Evolutionary conservation across 2,797 vertebrate species (phyloP).

Genomic region (Percopsis omiscomaycus): DNA sequence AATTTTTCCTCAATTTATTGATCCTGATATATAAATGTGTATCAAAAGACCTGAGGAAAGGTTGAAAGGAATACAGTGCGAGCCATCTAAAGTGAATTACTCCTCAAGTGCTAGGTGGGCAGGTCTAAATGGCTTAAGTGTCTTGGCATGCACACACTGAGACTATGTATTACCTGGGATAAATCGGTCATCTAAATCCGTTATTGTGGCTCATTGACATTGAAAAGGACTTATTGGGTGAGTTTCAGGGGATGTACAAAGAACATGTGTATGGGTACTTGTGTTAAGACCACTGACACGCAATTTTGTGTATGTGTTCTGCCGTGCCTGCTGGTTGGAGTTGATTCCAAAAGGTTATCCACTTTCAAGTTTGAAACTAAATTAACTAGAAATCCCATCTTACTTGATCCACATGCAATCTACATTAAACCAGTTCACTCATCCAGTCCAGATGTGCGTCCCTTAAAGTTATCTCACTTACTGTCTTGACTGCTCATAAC

Average conservation of each 20-base stretch:
- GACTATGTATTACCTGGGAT: conserved; percentile 11
- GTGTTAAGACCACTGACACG: conserved; percentile 25
- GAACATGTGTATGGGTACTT: conserved; percentile 21
- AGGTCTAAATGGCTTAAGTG: conserved; percentile 29
- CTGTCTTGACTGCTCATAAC: conserved; percentile 62
- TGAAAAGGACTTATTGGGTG: conserved; percentile 5
- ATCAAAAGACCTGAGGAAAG: conserved; percentile 22
- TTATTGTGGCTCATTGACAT: conserved; percentile 26
- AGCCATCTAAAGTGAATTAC: conserved; percentile 19
- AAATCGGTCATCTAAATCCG: conserved; percentile 21
- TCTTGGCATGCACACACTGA: conserved; percentile 22
- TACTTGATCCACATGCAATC: not conserved
- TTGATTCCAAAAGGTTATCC: conserved; percentile 13
- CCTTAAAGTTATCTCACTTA: conserved; percentile 34
- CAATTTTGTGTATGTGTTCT: conserved; percentile 1
- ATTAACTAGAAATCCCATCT: not conserved
- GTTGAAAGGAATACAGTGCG: conserved; percentile 23
- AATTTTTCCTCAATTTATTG: conserved; percentile 36
- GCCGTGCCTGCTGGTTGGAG: conserved; percentile 29
- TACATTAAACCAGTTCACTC: conserved; percentile 29
- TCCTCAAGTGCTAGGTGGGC: conserved; percentile 27
- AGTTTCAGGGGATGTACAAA: conserved; percentile 14
- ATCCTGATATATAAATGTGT: conserved; percentile 49
- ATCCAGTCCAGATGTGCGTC: conserved; percentile 38
- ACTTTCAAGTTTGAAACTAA: conserved; percentile 3